Evolutionary conservation across 2,113 vertebrate species (phyloP).

Genomic region (Alligator mississippiensis): DNA sequence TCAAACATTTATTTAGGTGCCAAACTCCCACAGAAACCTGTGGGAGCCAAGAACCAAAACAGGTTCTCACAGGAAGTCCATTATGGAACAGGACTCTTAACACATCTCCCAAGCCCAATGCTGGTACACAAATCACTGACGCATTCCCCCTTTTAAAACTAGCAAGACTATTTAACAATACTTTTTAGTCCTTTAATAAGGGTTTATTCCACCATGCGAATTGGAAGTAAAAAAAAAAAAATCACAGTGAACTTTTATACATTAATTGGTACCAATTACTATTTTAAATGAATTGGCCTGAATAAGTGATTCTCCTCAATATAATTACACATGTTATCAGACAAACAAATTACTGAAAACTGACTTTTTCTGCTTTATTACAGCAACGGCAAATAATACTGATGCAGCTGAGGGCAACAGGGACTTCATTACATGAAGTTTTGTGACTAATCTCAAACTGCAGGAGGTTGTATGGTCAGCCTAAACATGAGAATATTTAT

Average conservation of each 20-base stretch:
- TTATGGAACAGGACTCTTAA: not conserved
- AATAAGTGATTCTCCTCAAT: not conserved
- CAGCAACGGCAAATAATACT: not conserved
- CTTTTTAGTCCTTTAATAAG: not conserved
- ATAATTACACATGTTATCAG: not conserved
- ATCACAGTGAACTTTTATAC: not conserved
- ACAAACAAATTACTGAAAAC: too few species aligned
- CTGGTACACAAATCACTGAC: not conserved
- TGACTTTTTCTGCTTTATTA: too few species aligned
- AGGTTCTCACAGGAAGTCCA: not conserved
- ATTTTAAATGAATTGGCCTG: not conserved
- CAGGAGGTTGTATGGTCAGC: slow-evolving; percentile 40
- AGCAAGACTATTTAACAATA: not conserved
- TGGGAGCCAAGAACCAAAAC: not conserved
- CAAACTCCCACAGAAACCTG: too few species aligned
- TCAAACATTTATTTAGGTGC: too few species aligned
- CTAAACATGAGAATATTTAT: slow-evolving; percentile 1
- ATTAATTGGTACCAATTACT: not conserved
- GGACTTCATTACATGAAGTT: slow-evolving; percentile 21
- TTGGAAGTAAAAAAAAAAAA: not conserved
- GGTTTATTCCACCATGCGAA: not conserved
- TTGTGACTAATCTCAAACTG: not conserved
- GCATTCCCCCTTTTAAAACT: not conserved
- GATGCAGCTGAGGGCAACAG: slow-evolving; percentile 34
- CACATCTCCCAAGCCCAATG: not conserved